phyloP scores from a whole-genome alignment of 2,888 invertebrate genomes.

The Synergus laeviventris region DNA sequence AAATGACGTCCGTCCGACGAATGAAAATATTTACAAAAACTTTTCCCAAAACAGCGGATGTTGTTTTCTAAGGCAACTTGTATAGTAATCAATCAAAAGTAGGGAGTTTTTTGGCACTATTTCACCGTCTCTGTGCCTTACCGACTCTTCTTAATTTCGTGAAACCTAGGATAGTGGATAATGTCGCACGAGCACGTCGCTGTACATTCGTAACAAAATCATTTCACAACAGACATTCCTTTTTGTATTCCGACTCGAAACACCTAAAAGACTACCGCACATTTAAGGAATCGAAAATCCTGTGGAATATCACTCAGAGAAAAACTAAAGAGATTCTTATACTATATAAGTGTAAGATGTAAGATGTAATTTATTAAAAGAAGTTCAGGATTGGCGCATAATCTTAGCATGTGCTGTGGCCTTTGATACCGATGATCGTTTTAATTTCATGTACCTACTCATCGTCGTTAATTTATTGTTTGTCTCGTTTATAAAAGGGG shows the following conservation, averaged over 20 bases:
- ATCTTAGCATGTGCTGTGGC: constrained; percentile 15
- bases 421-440: constrained; percentile 30
- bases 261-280: constrained; percentile 33
- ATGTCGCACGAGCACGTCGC: not conserved
- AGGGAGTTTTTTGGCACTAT: not conserved
- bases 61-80: not conserved
- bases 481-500: constrained; percentile 37
- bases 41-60: not conserved
- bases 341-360: constrained; percentile 8
- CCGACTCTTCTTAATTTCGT: constrained; percentile 17
- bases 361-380: constrained; percentile 26
- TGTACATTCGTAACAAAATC: not conserved
- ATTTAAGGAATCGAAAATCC: constrained; percentile 5
- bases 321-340: constrained; percentile 37
- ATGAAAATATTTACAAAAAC: not conserved
- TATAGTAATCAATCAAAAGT: not conserved
- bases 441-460: constrained; percentile 24
- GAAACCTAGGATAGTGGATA: not conserved
- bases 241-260: constrained; percentile 13
- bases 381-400: not conserved
- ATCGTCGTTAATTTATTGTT: constrained; percentile 35
- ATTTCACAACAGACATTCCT: constrained; percentile 33
- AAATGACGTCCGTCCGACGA: constrained; percentile 2
- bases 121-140: not conserved
- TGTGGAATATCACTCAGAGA: constrained; percentile 8